Evolutionary conservation across 2,888 invertebrate species (phyloP).

Genomic region (Thysanoteuthis rhombus): DNA sequence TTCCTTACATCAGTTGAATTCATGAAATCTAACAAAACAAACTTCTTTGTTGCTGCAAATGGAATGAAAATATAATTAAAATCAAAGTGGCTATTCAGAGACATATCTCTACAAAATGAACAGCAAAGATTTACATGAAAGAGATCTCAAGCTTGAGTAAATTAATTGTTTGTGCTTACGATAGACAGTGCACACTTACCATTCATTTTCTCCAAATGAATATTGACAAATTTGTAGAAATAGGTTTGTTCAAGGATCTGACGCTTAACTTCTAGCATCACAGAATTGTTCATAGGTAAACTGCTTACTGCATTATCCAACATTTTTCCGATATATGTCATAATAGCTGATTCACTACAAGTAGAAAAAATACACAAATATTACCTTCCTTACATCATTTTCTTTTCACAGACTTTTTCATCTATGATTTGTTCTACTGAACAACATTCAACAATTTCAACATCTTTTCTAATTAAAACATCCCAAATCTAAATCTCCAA

Average conservation of each 20-base stretch:
- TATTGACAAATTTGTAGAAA: neutral
- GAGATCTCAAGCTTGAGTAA: no score
- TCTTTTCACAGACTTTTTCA: no score
- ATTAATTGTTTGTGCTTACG: no score
- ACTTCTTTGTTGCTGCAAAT: constrained; percentile 38
- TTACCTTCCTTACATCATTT: no score
- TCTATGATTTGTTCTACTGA: no score
- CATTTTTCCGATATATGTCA: neutral
- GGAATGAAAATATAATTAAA: neutral
- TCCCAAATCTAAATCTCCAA: no score
- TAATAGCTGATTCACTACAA: neutral
- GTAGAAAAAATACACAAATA: neutral
- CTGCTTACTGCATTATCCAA: neutral
- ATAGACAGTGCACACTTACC: no score
- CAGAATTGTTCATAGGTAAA: neutral
- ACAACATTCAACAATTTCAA: no score
- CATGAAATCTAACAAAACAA: constrained; percentile 41
- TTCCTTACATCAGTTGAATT: constrained; percentile 44
- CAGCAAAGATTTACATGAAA: no score
- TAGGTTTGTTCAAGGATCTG: neutral
- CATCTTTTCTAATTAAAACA: no score
- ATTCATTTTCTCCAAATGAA: neutral
- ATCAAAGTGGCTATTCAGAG: no score
- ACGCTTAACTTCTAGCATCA: neutral
- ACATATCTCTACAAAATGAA: no score